Percentiles rank a stretch among this genome's conserved stretches.
phyloP scores from a whole-genome alignment of 2,113 vertebrate species.

The Daubentonia madagascariensis region DNA sequence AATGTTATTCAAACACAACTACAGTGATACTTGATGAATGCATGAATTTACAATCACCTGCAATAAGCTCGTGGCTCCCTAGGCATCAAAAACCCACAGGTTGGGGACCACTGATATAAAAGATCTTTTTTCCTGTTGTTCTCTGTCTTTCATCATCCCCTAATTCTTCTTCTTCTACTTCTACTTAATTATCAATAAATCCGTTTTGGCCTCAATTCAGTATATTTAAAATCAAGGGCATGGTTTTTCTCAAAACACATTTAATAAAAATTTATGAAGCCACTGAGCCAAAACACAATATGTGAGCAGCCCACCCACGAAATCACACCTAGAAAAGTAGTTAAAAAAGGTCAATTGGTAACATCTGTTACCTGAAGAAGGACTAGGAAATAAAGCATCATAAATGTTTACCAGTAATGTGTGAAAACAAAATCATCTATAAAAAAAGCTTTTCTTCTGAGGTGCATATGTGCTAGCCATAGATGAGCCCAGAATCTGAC shows the following conservation, averaged over 20 bases:
- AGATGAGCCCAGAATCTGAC: slow-evolving; percentile 11
- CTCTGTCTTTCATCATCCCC: not conserved
- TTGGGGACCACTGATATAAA: not conserved
- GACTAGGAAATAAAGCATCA: not conserved
- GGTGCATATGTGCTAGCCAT: not conserved
- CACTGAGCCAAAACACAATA: slow-evolving; percentile 8
- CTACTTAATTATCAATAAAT: not conserved
- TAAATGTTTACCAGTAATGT: slow-evolving; percentile 51
- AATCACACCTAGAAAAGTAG: slow-evolving; percentile 51
- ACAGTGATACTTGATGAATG: not conserved
- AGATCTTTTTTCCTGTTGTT: not conserved
- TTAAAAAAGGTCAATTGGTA: slow-evolving; percentile 56
- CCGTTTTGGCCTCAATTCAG: not conserved
- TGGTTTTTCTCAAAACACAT: slow-evolving; percentile 5
- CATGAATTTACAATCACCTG: not conserved
- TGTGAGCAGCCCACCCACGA: not conserved
- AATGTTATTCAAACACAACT: not conserved
- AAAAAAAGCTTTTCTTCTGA: slow-evolving; percentile 27
- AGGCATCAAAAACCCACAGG: not conserved
- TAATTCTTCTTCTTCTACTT: not conserved
- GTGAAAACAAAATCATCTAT: slow-evolving; percentile 49
- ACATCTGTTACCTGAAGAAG: slow-evolving; percentile 52
- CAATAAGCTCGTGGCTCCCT: not conserved
- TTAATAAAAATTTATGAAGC: slow-evolving; percentile 41
- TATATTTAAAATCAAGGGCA: not conserved